These are phyloP conservation scores for Chunga burmeisteri DNA, from an alignment of 2,113 vertebrate species.

Conservation along the genomic window DNA sequence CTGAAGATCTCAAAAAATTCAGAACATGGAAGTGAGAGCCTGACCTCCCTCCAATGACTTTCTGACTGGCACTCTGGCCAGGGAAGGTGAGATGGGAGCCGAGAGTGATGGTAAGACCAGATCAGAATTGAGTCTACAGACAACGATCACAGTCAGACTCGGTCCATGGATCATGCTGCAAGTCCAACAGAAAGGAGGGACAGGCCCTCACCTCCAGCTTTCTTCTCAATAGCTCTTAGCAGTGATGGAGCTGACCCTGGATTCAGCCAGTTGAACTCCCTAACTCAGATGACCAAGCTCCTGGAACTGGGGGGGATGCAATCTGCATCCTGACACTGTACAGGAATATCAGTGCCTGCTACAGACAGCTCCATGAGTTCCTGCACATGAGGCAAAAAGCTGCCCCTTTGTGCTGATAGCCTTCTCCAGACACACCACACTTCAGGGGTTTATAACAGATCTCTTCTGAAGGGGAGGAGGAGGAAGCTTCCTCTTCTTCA, in stretches of 20 bases:
- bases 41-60: not conserved
- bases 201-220: not conserved
- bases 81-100: not conserved
- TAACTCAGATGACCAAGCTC: not conserved
- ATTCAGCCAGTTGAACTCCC: not conserved
- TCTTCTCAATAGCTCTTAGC: not conserved
- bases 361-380: not conserved
- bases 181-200: not conserved
- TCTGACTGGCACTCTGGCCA: not conserved
- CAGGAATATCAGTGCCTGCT: not conserved
- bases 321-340: not conserved
- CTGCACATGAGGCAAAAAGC: not conserved
- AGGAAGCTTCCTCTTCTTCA: not conserved
- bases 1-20: not conserved
- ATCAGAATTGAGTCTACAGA: not conserved
- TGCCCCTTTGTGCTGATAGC: not conserved
- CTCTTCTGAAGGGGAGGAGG: not conserved
- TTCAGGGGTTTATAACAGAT: not conserved
- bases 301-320: rapidly evolving
- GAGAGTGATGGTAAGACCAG: not conserved
- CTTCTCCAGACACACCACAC: not conserved
- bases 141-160: not conserved
- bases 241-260: not conserved
- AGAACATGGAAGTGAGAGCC: not conserved
- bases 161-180: not conserved